Conservation (phyloP, 2,113 vertebrate species). For the Lagenorhynchus albirostris region DNA sequence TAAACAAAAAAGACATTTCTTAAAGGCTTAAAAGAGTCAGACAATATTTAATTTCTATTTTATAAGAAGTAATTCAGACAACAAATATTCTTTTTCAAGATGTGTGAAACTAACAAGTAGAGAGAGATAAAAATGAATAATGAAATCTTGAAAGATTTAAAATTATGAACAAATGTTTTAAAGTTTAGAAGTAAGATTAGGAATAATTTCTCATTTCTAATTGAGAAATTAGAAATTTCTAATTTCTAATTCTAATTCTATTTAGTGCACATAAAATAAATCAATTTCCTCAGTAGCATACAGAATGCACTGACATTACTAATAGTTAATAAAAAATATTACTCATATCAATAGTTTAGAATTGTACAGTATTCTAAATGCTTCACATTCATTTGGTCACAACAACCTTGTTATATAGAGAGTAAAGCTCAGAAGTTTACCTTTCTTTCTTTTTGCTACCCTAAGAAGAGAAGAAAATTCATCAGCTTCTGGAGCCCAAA, state of each 20-base stretch:
- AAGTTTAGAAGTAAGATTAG: not conserved
- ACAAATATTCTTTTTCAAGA: not conserved
- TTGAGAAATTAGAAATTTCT: too few species aligned
- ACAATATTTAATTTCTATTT: not conserved
- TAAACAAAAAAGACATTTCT: not conserved
- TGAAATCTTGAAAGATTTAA: not conserved
- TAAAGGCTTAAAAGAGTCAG: not conserved
- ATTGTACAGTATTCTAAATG: not conserved
- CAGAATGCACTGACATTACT: not conserved
- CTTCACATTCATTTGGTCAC: not conserved
- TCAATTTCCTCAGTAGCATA: not conserved
- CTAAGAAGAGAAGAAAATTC: not conserved
- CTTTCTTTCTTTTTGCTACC: not conserved
- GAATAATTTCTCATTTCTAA: not conserved
- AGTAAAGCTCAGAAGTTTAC: not conserved
- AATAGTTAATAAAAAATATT: not conserved
- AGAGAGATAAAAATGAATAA: not conserved
- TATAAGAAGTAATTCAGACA: not conserved
- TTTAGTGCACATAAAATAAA: not conserved
- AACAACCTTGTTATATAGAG: not conserved
- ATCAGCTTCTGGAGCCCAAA: not conserved
- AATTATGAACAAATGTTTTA: not conserved
- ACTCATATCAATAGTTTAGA: not conserved
- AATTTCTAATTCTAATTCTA: not conserved
- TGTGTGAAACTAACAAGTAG: not conserved